These are phyloP conservation scores for Blastobasis lacticolella DNA, from an alignment of 2,888 invertebrate genomes.

Conservation along the genomic window DNA sequence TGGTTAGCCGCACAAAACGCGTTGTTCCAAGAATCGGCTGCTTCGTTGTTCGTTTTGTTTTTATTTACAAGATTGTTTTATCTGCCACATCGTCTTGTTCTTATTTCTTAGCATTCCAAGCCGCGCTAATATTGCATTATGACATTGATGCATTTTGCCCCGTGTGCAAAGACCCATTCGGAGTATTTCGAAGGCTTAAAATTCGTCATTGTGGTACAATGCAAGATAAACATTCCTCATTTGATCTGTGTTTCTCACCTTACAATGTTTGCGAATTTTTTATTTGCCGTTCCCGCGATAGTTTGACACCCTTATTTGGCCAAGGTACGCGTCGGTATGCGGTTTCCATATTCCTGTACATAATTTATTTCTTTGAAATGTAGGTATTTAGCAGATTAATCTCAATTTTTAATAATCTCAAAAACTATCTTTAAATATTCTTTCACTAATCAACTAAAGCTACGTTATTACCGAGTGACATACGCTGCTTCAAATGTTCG, in stretches of 20 bases:
- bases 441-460: too few relatives aligned
- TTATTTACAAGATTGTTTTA: slow-evolving; percentile 34
- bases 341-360: too few relatives aligned
- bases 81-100: slow-evolving; percentile 22
- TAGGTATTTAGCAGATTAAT: too few relatives aligned
- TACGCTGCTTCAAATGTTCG: too few relatives aligned
- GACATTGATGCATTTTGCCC: slow-evolving; percentile 21
- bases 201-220: slow-evolving; percentile 6
- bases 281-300: neutral
- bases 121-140: slow-evolving; percentile 27
- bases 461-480: too few relatives aligned
- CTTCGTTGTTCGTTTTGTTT: slow-evolving; percentile 29
- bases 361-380: too few relatives aligned
- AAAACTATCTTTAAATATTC: too few relatives aligned
- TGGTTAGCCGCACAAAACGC: slow-evolving; percentile 5
- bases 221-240: slow-evolving; percentile 6
- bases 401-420: too few relatives aligned
- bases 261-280: neutral
- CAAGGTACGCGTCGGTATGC: too few relatives aligned
- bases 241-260: neutral
- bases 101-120: slow-evolving; percentile 27
- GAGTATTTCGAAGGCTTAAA: neutral
- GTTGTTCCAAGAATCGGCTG: slow-evolving; percentile 35
- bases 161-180: slow-evolving; percentile 3
- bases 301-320: neutral